Conservation (phyloP, 2,797 vertebrate genomes). For the Hydrolagus colliei region DNA sequence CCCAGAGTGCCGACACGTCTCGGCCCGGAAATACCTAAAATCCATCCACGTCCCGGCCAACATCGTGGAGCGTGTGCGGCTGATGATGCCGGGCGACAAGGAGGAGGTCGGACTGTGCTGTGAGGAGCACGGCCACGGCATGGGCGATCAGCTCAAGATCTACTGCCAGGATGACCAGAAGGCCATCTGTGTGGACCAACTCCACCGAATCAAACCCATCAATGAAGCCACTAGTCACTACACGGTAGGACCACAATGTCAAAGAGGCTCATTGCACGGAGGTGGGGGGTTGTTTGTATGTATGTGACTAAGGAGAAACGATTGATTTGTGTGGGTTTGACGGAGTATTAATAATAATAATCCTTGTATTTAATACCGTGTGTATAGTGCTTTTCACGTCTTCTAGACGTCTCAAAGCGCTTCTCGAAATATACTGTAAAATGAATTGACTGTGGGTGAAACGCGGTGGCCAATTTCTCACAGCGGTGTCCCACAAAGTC, state of each 20-base stretch:
- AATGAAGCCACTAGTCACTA: background rate
- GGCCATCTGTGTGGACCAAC: background rate
- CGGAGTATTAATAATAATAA: too few relatives aligned
- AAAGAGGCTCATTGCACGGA: too few relatives aligned
- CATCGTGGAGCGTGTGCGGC: conserved; percentile 47
- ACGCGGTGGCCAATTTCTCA: too few relatives aligned
- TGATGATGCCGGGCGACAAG: conserved; percentile 23
- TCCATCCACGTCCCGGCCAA: conserved; percentile 58
- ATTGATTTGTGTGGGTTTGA: too few relatives aligned
- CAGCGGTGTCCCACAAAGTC: too few relatives aligned
- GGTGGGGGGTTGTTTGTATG: too few relatives aligned
- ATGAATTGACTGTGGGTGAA: too few relatives aligned
- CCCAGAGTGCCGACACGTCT: conserved; percentile 56
- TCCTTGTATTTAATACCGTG: too few relatives aligned
- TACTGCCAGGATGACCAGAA: conserved; percentile 1
- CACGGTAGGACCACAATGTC: background rate
- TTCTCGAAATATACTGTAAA: too few relatives aligned
- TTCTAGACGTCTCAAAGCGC: too few relatives aligned
- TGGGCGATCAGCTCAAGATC: background rate
- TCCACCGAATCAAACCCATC: background rate
- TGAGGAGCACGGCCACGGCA: background rate
- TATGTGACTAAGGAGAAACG: too few relatives aligned
- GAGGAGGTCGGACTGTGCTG: background rate
- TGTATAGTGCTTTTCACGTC: too few relatives aligned
- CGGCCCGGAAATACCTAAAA: conserved; percentile 46